A percentile compares a stretch with the other conserved stretches of the same genome.
These are phyloP conservation scores for Bettongia penicillata DNA, from an alignment of 2,113 vertebrate species.

Conservation along the genomic window DNA sequence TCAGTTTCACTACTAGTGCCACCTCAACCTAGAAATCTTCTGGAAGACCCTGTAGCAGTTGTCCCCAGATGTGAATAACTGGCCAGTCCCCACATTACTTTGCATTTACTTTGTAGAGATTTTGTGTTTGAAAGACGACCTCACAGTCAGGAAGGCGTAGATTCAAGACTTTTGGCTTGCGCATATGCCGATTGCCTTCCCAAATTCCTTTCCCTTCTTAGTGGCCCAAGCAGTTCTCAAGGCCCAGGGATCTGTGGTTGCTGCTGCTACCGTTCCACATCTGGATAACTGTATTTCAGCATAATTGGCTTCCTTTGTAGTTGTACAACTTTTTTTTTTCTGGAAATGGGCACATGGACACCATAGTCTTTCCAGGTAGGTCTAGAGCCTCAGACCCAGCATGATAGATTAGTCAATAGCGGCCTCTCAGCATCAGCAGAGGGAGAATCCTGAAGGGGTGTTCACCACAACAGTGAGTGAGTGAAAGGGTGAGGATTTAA, in stretches of 20 bases:
- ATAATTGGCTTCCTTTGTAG: neutral
- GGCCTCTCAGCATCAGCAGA: neutral
- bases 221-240: neutral
- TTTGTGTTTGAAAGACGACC: neutral
- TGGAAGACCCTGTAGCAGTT: neutral
- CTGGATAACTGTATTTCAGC: neutral
- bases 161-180: neutral
- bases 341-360: neutral
- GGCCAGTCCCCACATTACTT: neutral
- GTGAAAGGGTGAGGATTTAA: neutral
- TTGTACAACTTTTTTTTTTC: neutral
- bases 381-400: fast-evolving
- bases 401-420: neutral
- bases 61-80: neutral
- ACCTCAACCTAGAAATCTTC: neutral
- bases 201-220: neutral
- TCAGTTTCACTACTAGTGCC: neutral
- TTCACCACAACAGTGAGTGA: neutral
- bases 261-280: neutral
- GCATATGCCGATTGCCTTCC: neutral
- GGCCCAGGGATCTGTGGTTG: neutral
- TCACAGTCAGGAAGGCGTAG: neutral
- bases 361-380: neutral
- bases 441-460: neutral
- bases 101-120: neutral